These are phyloP conservation scores for Dexiosoma caninum DNA, from an alignment of 2,888 invertebrate genomes.

Conservation along the genomic window DNA sequence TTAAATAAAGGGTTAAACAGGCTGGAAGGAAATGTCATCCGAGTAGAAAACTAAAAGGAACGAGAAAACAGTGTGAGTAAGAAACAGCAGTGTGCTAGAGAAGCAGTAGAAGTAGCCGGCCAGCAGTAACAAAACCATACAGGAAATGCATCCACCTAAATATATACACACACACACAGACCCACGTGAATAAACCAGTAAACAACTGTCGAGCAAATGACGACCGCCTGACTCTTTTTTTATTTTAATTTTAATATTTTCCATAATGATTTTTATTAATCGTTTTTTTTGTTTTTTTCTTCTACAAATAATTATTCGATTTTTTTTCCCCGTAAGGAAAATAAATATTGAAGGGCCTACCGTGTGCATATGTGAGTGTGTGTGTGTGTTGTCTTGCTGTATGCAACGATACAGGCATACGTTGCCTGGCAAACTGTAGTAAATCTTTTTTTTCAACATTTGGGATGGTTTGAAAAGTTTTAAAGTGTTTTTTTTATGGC, in stretches of 20 bases:
- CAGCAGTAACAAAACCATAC: constrained; percentile 24
- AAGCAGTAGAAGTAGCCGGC: constrained; percentile 14
- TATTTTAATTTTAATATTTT: constrained; percentile 13
- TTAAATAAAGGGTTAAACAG: constrained; percentile 59
- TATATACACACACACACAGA: not conserved
- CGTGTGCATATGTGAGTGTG: not conserved
- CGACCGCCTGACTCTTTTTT: constrained; percentile 35
- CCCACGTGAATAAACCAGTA: not conserved
- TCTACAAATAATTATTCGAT: constrained; percentile 11
- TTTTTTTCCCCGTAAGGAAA: not conserved
- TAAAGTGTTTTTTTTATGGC: constrained; percentile 4
- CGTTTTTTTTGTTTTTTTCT: constrained; percentile 37
- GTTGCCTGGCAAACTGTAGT: constrained; percentile 42
- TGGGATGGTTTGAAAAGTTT: constrained; percentile 44
- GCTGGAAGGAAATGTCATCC: constrained; percentile 59
- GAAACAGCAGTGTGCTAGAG: constrained; percentile 10
- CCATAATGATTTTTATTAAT: constrained; percentile 45
- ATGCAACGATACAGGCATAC: constrained; percentile 36
- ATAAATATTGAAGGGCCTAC: not conserved
- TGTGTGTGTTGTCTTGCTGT: no score
- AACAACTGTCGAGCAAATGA: constrained; percentile 55
- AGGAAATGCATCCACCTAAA: constrained; percentile 59
- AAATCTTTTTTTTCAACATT: constrained; percentile 25
- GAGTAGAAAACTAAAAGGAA: constrained; percentile 24
- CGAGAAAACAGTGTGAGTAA: constrained; percentile 3